Conservation (phyloP, 2,797 vertebrate genomes). For the Allenopithecus nigroviridis region DNA sequence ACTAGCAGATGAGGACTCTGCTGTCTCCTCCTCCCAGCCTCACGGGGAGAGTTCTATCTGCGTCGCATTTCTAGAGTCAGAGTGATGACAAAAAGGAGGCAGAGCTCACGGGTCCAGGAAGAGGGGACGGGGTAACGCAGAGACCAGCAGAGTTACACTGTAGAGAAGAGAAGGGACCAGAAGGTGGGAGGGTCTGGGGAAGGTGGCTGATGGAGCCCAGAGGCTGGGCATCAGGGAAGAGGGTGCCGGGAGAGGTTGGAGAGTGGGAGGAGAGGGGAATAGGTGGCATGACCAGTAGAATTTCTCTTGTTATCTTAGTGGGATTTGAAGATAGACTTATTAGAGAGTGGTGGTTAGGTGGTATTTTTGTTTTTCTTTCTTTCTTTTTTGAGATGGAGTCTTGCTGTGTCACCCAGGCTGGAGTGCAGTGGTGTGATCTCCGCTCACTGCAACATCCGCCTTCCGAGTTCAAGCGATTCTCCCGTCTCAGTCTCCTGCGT, state of each 20-base stretch:
- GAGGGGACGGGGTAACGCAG: neutral
- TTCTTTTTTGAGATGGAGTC: neutral
- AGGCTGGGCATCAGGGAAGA: neutral
- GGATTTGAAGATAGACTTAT: neutral
- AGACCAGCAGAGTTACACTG: neutral
- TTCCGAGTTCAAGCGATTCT: neutral
- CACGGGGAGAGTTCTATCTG: neutral
- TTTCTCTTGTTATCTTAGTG: neutral
- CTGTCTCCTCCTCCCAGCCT: neutral
- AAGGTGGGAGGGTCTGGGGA: neutral
- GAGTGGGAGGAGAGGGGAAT: accelerated
- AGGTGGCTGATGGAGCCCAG: neutral
- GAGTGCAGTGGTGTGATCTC: neutral
- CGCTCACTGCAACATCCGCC: neutral
- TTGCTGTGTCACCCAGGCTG: neutral
- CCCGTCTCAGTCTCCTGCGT: neutral
- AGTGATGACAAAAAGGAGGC: neutral
- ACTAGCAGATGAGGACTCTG: neutral
- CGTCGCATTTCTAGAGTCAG: neutral
- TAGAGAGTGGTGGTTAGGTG: neutral
- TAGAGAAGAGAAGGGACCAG: neutral
- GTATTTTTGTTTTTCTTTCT: neutral
- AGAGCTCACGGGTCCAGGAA: neutral
- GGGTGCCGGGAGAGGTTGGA: neutral
- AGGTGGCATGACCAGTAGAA: accelerated